phyloP scores from a whole-genome alignment of 2,113 vertebrate genomes.

The Protobothrops flavoviridis region DNA sequence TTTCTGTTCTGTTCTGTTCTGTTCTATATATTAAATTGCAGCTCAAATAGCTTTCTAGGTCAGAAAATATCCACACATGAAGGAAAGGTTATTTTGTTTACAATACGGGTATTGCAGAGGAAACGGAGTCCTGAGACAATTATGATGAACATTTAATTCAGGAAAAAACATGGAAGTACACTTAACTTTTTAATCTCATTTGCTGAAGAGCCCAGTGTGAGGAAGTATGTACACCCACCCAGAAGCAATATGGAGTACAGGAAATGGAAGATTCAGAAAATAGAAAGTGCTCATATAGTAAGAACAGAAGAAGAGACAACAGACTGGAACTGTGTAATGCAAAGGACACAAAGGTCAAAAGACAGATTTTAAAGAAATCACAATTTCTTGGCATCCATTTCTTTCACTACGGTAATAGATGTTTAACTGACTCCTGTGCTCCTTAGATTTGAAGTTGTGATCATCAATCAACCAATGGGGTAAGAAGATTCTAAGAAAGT shows the following conservation, averaged over 20 bases:
- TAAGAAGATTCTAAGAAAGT: neutral
- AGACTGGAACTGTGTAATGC: neutral
- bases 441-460: neutral
- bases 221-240: neutral
- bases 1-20: too few relatives aligned
- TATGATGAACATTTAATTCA: neutral
- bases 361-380: neutral
- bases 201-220: neutral
- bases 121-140: neutral
- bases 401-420: neutral
- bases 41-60: neutral
- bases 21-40: neutral
- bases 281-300: neutral
- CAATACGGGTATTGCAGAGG: neutral
- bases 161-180: slow-evolving; percentile 5
- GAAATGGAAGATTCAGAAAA: slow-evolving; percentile 9
- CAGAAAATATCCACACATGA: neutral
- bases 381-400: neutral
- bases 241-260: neutral
- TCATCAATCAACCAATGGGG: neutral
- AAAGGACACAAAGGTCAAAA: neutral
- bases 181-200: neutral
- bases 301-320: neutral
- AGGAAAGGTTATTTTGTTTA: neutral
- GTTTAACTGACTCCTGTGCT: neutral